Evolutionary conservation across 2,797 vertebrate species (phyloP).

Genomic region (Darevskia nairensis): DNA sequence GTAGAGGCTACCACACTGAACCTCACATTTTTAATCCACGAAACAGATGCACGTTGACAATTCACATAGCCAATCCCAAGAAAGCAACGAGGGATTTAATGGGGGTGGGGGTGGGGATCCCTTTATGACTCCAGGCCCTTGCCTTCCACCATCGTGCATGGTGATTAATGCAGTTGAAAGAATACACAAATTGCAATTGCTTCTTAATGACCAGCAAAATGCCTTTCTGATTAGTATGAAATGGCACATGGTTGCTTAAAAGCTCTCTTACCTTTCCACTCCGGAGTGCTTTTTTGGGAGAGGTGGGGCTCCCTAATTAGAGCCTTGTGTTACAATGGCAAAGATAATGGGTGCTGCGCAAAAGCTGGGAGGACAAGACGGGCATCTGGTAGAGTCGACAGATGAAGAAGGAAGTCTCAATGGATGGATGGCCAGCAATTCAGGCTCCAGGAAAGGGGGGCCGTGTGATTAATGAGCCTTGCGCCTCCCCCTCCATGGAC

Average conservation of each 20-base stretch:
- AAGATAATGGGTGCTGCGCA: constrained; percentile 53
- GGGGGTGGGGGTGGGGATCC: too few species aligned
- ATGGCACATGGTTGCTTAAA: background rate
- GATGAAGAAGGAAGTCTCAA: constrained; percentile 50
- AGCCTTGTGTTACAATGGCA: constrained; percentile 48
- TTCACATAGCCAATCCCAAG: constrained; percentile 15
- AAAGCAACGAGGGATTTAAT: background rate
- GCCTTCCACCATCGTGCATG: background rate
- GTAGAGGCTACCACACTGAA: background rate
- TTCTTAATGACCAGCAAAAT: constrained; percentile 2
- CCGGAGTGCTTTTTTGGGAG: constrained; percentile 5
- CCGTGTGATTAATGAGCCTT: constrained; percentile 61
- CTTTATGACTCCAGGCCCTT: constrained; percentile 21
- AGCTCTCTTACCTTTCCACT: constrained; percentile 39
- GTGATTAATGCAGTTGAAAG: constrained; percentile 29
- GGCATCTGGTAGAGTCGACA: constrained; percentile 70
- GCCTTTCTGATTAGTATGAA: constrained; percentile 40
- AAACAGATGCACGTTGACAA: background rate
- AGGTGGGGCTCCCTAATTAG: constrained; percentile 46
- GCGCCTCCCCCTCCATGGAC: constrained; percentile 42
- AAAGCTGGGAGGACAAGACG: constrained; percentile 43
- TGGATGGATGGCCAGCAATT: constrained; percentile 53
- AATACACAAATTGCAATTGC: constrained; percentile 24
- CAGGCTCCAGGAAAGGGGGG: constrained; percentile 55
- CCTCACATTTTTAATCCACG: constrained; percentile 7